Base-by-base conservation (phyloP, 2,797 vertebrate species). In the Spinus pinus region DNA sequence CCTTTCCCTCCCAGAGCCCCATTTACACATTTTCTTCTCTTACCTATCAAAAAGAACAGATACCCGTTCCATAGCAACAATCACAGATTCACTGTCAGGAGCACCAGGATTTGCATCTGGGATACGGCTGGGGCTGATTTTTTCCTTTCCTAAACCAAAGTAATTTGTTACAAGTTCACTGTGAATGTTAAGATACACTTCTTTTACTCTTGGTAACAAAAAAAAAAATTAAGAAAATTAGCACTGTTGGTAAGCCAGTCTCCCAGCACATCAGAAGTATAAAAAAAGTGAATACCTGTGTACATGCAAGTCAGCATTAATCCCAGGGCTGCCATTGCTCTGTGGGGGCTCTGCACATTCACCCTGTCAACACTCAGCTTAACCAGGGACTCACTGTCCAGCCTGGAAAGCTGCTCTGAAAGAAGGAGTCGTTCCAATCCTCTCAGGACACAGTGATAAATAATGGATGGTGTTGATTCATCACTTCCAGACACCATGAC, bases 301-400 rank as follows among this genome's bases (percentile, higher is more conserved):
- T 99, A 99, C 99, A 99, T 99, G 98, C 99, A 99, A 94, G 99
- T 99, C 86, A 99, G 98, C 99, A 99, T 99, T 94, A 99, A 98
- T 73, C 99, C 99, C 87, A 99, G 98, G 21, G 99, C 99, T 9
- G 99, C 99, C 99, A 99, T 99, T 61, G 99, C 99, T 94, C 99
- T 97, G 97, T 99, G 99, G 0, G 99, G 99, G 15, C 99, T 99
- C 75, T 99, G 99, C 97, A 99, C 99, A 90, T 99, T 99, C 94
- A 99, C 99, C 41, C 99, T 96, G 94, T 99, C 99, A 91, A 99
- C 99, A 2, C 99, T 99, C 79, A 99, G 98, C 88, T 99, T 99
- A 73, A 99, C 99, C 75, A 99, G 97, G 0, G 99, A 98, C 92
- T 99, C 99, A 0, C 98, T 98, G 1, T 99, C 99, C 96, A 99